Evolutionary conservation across 1,140 invertebrate species (phyloP), one percentile per base, ranked within the genome.

Genomic region (Pinna nobilis): DNA sequence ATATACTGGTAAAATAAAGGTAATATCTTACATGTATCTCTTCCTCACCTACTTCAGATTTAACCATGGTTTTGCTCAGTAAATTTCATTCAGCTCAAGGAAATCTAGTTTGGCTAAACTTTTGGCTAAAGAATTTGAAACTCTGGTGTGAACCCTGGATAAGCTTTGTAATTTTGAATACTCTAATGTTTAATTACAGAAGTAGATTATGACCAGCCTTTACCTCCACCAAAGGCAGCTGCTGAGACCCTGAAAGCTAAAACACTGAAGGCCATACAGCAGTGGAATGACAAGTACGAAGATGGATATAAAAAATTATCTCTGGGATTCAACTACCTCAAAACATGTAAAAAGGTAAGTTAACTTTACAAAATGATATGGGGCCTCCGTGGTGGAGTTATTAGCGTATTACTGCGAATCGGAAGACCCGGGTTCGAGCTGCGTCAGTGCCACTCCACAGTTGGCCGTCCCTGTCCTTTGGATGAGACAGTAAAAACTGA

Each of bases 251-350:
- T 93, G 53, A 91, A 90, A 80, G 71, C 84, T 28, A 82, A 83
- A 64, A 82, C 90, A 9, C 77, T 91, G 15, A 83, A 86, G 77
- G 84, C 86, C 9, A 83, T 93, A 18, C 87, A 91, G 67, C 78
- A 87, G 35, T 93, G 92, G 92, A 76, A 90, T 67, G 77, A 87
- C 1, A 87, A 89, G 41, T 93, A 87, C 88, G 89, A 90, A 20
- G 64, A 79, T 4, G 86, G 83, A 18, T 92, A 92, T 82, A 91
- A 88, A 74, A 87, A 89, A 81, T 84, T 92, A 4, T 77, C 80
- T 23, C 77, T 91, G 39, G 91, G 87, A 18, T 90, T 89, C 72
- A 89, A 90, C 25, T 92, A 89, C 77, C 81, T 92, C 0, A 89
- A 88, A 74, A 86, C 88, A 25, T 91, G 89, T 69, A 89, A 91